Conservation (phyloP, 2,888 invertebrate genomes). For the Merodon equestris region DNA sequence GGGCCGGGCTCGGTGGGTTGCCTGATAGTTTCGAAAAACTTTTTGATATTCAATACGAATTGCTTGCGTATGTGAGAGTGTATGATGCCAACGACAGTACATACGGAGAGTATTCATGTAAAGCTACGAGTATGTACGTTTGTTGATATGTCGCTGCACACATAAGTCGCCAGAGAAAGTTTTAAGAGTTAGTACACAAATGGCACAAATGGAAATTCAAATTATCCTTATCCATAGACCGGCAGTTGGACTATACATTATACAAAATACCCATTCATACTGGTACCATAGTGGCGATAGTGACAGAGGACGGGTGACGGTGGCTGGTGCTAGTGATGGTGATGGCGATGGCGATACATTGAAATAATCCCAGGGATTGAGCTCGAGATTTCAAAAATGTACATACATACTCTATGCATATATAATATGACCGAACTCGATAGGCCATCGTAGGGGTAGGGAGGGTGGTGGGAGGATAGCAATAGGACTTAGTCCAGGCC, state of each 20-base stretch:
- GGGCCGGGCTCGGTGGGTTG: background rate
- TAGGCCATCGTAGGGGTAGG: background rate
- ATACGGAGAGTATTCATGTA: background rate
- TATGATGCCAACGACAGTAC: background rate
- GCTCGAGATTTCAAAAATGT: conserved; percentile 45
- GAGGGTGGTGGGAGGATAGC: background rate
- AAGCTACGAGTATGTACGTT: background rate
- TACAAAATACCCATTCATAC: background rate
- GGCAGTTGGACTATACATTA: no score
- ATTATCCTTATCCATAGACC: conserved; percentile 50
- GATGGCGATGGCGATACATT: conserved; percentile 47
- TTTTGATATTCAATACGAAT: conserved; percentile 66
- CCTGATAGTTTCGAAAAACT: conserved; percentile 62
- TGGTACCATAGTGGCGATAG: background rate
- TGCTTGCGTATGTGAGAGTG: conserved; percentile 24
- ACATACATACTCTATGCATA: conserved; percentile 8
- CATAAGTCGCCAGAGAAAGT: conserved; percentile 33
- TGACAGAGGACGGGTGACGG: background rate
- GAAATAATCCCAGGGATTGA: conserved; percentile 61
- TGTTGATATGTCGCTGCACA: conserved; percentile 18
- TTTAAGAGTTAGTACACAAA: conserved; percentile 65
- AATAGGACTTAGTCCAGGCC: conserved; percentile 19
- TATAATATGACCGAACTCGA: background rate
- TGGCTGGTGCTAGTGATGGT: no score
- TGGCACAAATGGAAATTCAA: conserved; percentile 65